Base-by-base conservation (phyloP, 2,888 invertebrate genomes). In the Pandemis heparana region DNA sequence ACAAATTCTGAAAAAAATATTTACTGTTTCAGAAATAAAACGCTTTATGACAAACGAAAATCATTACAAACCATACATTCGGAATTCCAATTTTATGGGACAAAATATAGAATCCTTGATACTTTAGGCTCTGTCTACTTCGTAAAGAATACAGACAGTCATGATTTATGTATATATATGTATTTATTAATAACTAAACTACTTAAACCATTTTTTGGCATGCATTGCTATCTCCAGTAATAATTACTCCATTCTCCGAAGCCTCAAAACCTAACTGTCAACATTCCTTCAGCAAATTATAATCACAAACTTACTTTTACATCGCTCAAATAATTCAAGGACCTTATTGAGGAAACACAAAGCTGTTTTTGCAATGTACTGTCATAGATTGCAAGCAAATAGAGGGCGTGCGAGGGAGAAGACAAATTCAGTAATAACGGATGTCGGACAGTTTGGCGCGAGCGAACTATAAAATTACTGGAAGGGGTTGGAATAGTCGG, bases 351-450 rank as follows among this genome's bases (percentile, higher is more conserved):
- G 7, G 10, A 6, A 6, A 2, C 4, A 23, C 51, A 65, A 12
- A 23, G 23, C 6, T 23, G 23, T 12, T 9, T 18, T 48, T 46
- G 1, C 10, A 48, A n/a, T 23, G 60, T 9, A 10, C 48, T 65
- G n/a, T 4, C 3, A 23, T 51, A 12, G 23, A 10, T n/a, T 7
- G 7, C 16, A 0, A 5, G 71, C 38, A 65, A 65, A 70, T 56
- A 7, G 7, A 9, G 5, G 18, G 6, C 39, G n/a, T 39, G 18
- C 48, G 71, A 1, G 5, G 10, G 48, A 14, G 53, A 46, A 56
- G 46, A 67, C 62, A 72, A 67, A 67, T 62, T 72, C 56, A 32
- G 46, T 38, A 72, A 72, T 56, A 48, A 51, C 66, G 72, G 61
- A 51, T 9, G 41, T 61, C 53, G n/a, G 67, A 23, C 67, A 67